phyloP scores from a whole-genome alignment of 2,113 vertebrate species.

The Peromyscus californicus region DNA sequence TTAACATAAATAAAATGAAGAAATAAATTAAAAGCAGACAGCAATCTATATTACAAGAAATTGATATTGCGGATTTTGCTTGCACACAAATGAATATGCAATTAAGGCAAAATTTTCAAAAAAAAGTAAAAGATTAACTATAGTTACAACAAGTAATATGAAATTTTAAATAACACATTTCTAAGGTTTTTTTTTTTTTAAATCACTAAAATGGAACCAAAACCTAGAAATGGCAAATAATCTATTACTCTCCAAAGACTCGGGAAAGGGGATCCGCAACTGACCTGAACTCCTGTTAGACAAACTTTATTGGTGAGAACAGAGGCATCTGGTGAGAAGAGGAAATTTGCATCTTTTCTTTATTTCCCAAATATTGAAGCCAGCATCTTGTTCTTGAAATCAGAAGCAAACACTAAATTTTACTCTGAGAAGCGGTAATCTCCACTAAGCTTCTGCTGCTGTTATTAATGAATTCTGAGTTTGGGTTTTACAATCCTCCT shows the following conservation, averaged over 20 bases:
- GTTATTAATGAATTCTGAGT: neutral
- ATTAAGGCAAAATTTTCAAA: conserved; percentile 13
- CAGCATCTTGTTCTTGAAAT: neutral
- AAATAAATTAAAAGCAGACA: conserved; percentile 16
- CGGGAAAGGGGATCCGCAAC: neutral
- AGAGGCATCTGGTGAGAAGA: neutral
- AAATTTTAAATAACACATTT: neutral
- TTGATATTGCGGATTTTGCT: neutral
- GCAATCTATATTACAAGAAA: neutral
- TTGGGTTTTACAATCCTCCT: neutral
- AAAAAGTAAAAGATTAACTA: conserved; percentile 10
- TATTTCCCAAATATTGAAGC: neutral
- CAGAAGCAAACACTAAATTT: conserved; percentile 36
- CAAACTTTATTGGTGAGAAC: neutral
- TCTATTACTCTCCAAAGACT: neutral
- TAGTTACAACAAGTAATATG: neutral
- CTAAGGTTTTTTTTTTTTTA: neutral
- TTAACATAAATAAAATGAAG: neutral
- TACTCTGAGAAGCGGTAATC: neutral
- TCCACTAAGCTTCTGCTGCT: neutral
- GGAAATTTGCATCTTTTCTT: neutral
- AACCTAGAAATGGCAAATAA: conserved; percentile 20
- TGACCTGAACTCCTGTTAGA: neutral
- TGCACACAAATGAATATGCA: neutral
- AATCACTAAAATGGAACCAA: conserved; percentile 15